Conservation (phyloP, 2,888 invertebrate species). For the Dendrolimus pini region DNA sequence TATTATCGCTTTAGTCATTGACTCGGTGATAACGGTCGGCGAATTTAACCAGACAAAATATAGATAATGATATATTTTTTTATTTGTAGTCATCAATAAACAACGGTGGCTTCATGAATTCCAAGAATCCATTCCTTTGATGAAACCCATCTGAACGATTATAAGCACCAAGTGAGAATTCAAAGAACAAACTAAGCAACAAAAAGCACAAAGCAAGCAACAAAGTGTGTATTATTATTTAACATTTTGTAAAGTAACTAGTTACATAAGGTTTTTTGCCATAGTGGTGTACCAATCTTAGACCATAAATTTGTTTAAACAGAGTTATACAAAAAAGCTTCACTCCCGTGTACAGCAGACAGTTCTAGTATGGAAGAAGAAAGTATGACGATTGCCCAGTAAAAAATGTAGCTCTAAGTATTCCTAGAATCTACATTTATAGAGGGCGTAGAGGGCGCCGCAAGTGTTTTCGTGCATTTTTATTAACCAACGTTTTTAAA, state of each 20-base stretch:
- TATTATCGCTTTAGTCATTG: too few relatives aligned
- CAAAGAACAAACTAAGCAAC: slow-evolving; percentile 54
- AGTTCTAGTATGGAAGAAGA: too few relatives aligned
- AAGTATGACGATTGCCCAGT: too few relatives aligned
- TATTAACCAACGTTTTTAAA: too few relatives aligned
- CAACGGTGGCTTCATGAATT: slow-evolving; percentile 56
- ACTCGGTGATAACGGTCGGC: slow-evolving; percentile 5
- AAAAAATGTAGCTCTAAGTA: too few relatives aligned
- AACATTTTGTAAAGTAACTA: slow-evolving; percentile 32
- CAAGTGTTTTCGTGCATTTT: too few relatives aligned
- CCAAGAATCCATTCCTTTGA: slow-evolving; percentile 70
- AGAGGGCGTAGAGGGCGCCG: too few relatives aligned
- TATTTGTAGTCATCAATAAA: slow-evolving; percentile 50
- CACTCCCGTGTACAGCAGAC: too few relatives aligned
- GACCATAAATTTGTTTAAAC: not conserved
- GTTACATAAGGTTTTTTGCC: slow-evolving; percentile 45
- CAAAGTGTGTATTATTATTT: slow-evolving; percentile 49
- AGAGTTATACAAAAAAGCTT: too few relatives aligned
- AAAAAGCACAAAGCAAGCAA: slow-evolving; percentile 66
- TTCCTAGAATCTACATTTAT: too few relatives aligned
- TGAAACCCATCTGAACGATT: slow-evolving; percentile 19
- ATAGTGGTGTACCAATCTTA: slow-evolving; percentile 31
- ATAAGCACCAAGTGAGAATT: slow-evolving; percentile 37
- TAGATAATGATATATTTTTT: slow-evolving; percentile 10
- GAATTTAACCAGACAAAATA: not conserved